Evolutionary conservation across 2,797 vertebrate genomes (phyloP).

Genomic region (Paedocypris micromegethes): DNA sequence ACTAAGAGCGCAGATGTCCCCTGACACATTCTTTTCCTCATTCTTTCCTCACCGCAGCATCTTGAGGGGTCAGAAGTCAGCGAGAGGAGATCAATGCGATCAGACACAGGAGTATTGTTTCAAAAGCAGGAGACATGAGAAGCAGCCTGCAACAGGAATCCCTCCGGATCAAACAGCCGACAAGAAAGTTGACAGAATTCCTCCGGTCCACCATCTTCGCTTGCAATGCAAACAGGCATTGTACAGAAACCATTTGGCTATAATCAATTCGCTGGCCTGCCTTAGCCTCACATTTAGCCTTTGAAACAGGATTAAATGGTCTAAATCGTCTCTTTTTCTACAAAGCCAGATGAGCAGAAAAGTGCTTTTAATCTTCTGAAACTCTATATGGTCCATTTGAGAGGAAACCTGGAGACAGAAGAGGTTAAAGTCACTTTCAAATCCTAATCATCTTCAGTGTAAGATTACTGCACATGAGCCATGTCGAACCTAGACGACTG

Average conservation of each 20-base stretch:
- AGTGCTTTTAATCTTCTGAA: slow-evolving; percentile 52
- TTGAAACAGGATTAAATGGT: slow-evolving; percentile 49
- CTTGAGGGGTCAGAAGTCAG: slow-evolving; percentile 51
- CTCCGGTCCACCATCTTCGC: slow-evolving; percentile 47
- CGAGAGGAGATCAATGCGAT: slow-evolving; percentile 49
- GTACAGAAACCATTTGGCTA: slow-evolving; percentile 53
- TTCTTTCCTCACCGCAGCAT: slow-evolving; percentile 47
- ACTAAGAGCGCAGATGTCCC: slow-evolving; percentile 27
- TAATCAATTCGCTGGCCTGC: slow-evolving; percentile 46
- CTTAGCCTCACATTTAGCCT: slow-evolving; percentile 40
- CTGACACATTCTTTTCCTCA: slow-evolving; percentile 37
- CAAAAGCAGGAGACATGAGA: slow-evolving; percentile 50
- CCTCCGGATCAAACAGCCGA: slow-evolving; percentile 48
- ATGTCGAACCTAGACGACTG: not conserved
- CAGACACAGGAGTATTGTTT: slow-evolving; percentile 55
- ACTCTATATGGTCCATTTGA: slow-evolving; percentile 40
- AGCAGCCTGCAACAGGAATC: slow-evolving; percentile 41
- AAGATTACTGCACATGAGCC: slow-evolving; percentile 19
- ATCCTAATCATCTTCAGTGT: slow-evolving; percentile 38
- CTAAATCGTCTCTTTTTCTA: slow-evolving; percentile 40
- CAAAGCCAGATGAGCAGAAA: slow-evolving; percentile 38
- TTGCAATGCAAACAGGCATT: slow-evolving; percentile 49
- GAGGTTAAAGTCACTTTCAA: slow-evolving; percentile 36
- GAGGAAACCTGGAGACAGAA: slow-evolving; percentile 14
- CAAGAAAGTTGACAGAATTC: slow-evolving; percentile 50